Base-by-base conservation (phyloP, 2,797 vertebrate genomes). In the Tenualosa ilisha region DNA sequence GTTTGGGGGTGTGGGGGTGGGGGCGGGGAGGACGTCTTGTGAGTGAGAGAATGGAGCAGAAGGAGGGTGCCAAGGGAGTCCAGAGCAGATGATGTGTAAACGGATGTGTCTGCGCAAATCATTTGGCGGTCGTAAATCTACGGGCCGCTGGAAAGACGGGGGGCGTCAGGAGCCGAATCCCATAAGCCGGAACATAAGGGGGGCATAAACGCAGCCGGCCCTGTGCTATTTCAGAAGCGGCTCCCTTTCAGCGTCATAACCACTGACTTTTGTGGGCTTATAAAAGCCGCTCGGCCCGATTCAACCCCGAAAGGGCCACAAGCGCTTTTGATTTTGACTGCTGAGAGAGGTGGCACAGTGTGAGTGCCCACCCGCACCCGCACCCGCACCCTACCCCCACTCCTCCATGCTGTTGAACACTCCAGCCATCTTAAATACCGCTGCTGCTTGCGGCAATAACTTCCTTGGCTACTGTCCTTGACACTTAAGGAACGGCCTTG, bases 201-300 rank as follows among this genome's bases (percentile, higher is more conserved):
- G 50, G 43, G 50, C 26, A 51, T 49, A 24, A 84, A 50, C 49
- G 26, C 31, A 3, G 12, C 37, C 40, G 65, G 31, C 20, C 37
- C 72, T 17, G 37, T 17, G 6, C 40, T 79, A 79, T 79, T 79
- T 79, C 72, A 79, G 72, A 79, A 43, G 72, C 72, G 17, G 72
- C 72, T 46, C 72, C 40, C 43, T 79, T 79, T 43, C 17, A 79
- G 17, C 72, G 72, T 46, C 72, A 79, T 79, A 79, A 79, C 72
- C 72, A 46, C 13, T 79, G 72, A 79, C 72, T 79, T 79, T 79
- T 79, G 72, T 79, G 72, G 37, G 72, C 15, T 46, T 79, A 22
- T 79, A 46, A 79, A 79, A 79, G 43, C 40, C 15, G 13, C 37
- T 20, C 72, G 7, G 5, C 72, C 59, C 22, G 59, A 63, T 24